Conservation (phyloP, 2,113 vertebrate genomes). For the Athene cunicularia region DNA sequence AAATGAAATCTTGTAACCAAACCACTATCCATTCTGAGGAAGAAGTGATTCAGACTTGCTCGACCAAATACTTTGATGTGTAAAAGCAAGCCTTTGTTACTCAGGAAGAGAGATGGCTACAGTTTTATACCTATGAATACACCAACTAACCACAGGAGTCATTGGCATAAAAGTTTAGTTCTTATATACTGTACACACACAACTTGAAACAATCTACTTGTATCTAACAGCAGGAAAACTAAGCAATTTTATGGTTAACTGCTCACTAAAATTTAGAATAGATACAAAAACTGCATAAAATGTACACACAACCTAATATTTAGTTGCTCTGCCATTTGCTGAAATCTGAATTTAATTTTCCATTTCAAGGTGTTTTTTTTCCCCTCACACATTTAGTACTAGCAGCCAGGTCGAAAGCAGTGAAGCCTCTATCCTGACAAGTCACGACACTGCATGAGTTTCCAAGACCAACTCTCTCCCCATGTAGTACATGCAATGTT, state of each 20-base stretch:
- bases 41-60: conserved; percentile 60
- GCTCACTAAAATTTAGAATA: conserved; percentile 70
- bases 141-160: conserved; percentile 66
- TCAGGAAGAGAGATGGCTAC: conserved; percentile 53
- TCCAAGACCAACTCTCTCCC: conserved; percentile 35
- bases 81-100: conserved; percentile 59
- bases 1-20: conserved; percentile 52
- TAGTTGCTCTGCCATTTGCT: conserved; percentile 53
- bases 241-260: conserved; percentile 69
- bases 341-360: conserved; percentile 23
- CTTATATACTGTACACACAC: conserved; percentile 68
- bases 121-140: conserved; percentile 67
- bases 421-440: conserved; percentile 33
- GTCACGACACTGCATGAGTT: neutral
- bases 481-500: neutral
- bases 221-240: conserved; percentile 73
- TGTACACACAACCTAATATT: conserved; percentile 64
- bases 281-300: conserved; percentile 71
- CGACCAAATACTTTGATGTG: conserved; percentile 5
- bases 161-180: conserved; percentile 69
- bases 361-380: neutral
- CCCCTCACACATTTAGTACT: neutral
- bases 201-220: conserved; percentile 70
- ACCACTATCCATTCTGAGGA: conserved; percentile 47
- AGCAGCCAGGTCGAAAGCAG: conserved; percentile 54